These are phyloP conservation scores for Pontoporia blainvillei DNA, from an alignment of 2,113 vertebrate genomes.

Conservation along the genomic window DNA sequence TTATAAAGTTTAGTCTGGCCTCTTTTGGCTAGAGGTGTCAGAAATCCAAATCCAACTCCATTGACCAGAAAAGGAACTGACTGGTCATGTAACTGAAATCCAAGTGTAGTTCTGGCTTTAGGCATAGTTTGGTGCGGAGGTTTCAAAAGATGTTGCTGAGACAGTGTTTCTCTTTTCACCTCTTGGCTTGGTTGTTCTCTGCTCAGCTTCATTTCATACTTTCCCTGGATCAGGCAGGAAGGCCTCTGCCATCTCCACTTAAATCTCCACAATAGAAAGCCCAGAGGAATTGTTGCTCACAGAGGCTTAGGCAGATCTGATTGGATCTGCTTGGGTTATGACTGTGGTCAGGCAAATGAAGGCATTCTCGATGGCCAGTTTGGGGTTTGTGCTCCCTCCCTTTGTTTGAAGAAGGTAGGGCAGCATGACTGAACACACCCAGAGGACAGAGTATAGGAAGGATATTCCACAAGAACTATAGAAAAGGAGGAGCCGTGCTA, in stretches of 20 bases:
- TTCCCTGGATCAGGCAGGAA: not conserved
- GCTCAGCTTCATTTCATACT: not conserved
- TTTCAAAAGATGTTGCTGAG: not conserved
- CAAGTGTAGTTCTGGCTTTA: not conserved
- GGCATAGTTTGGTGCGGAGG: not conserved
- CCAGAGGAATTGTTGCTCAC: not conserved
- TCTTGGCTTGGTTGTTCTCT: not conserved
- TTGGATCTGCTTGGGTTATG: not conserved
- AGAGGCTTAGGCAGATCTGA: not conserved
- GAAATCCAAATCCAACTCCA: not conserved
- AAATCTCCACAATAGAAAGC: not conserved
- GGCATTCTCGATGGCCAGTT: not conserved
- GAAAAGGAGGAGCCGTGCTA: not conserved
- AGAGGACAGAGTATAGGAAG: not conserved
- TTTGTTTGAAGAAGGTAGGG: not conserved
- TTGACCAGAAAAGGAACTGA: not conserved
- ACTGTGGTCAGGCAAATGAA: not conserved
- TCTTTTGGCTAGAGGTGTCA: not conserved
- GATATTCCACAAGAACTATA: not conserved
- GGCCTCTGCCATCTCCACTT: not conserved
- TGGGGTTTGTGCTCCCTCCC: accelerated
- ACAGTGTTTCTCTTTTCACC: not conserved
- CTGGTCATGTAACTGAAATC: not conserved
- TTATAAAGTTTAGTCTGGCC: not conserved
- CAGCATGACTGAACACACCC: not conserved